Evolutionary conservation across 2,888 invertebrate species (phyloP).

Genomic region (Therioaphis trifolii): DNA sequence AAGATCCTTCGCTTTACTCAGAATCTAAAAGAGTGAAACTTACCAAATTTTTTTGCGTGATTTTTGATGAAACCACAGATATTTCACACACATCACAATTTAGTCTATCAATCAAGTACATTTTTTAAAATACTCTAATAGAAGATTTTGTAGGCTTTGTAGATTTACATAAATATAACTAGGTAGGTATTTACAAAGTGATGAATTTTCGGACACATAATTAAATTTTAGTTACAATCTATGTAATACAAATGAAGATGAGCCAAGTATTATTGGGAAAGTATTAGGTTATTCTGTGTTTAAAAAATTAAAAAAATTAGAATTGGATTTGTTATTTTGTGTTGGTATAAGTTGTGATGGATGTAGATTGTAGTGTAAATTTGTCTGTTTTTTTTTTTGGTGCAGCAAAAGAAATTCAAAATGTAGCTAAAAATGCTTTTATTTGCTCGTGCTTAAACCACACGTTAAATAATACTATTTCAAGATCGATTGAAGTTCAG

Average conservation of each 20-base stretch:
- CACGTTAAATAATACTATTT: slow-evolving; percentile 63
- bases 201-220: not conserved
- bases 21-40: slow-evolving; percentile 44
- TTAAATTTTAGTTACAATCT: not conserved
- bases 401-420: slow-evolving; percentile 59
- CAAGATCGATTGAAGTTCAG: too few species aligned
- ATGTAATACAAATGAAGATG: not conserved
- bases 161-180: not conserved
- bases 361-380: slow-evolving; percentile 64
- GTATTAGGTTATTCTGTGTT: not conserved
- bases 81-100: slow-evolving; percentile 64
- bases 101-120: too few species aligned
- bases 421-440: slow-evolving; percentile 57
- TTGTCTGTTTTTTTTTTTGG: slow-evolving; percentile 60
- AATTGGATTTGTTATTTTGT: slow-evolving; percentile 47
- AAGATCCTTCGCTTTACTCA: too few species aligned
- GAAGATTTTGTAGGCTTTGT: not conserved
- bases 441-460: slow-evolving; percentile 63
- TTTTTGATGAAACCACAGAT: slow-evolving; percentile 68
- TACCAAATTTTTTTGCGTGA: slow-evolving; percentile 65
- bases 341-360: slow-evolving; percentile 64
- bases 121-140: slow-evolving; percentile 14
- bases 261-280: not conserved
- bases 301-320: not conserved
- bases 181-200: not conserved